Evolutionary conservation across 2,113 vertebrate genomes (phyloP).

Genomic region (Vidua macroura): DNA sequence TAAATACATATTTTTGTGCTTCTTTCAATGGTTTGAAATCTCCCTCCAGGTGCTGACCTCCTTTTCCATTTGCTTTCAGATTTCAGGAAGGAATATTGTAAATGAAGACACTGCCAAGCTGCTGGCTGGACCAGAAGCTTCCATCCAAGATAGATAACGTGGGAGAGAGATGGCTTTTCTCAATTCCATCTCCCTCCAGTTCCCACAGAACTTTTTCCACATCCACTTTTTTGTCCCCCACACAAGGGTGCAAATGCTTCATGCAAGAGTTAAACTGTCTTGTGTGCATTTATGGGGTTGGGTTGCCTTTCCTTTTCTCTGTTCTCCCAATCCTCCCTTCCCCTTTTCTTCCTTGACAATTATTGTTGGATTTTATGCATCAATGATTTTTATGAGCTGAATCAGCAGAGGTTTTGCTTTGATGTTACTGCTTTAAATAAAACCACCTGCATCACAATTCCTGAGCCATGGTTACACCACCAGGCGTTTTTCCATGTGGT

Average conservation of each 20-base stretch:
- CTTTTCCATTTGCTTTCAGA: conserved; percentile 73
- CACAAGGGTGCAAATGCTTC: conserved; percentile 33
- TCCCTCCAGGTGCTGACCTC: not conserved
- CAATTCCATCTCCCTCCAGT: not conserved
- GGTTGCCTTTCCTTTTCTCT: not conserved
- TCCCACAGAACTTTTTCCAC: not conserved
- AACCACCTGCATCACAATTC: conserved; percentile 45
- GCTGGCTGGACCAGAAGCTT: conserved; percentile 92
- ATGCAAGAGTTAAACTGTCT: conserved; percentile 2
- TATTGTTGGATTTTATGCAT: conserved; percentile 53
- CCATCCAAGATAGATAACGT: not conserved
- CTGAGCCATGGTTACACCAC: not conserved
- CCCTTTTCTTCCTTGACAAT: not conserved
- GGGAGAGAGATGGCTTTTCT: conserved; percentile 29
- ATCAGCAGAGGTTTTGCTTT: conserved; percentile 62
- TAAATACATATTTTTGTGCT: not conserved
- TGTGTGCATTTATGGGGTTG: conserved; percentile 19
- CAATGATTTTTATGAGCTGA: conserved; percentile 52
- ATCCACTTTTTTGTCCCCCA: not conserved
- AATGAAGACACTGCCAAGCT: conserved; percentile 77
- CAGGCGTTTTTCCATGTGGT: not conserved
- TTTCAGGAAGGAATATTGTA: conserved; percentile 89
- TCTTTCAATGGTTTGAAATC: not conserved
- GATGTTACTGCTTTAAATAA: conserved; percentile 62
- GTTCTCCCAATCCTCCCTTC: not conserved